Evolutionary conservation across 2,888 invertebrate genomes (phyloP).

Genomic region (Toxonevra muliebris): DNA sequence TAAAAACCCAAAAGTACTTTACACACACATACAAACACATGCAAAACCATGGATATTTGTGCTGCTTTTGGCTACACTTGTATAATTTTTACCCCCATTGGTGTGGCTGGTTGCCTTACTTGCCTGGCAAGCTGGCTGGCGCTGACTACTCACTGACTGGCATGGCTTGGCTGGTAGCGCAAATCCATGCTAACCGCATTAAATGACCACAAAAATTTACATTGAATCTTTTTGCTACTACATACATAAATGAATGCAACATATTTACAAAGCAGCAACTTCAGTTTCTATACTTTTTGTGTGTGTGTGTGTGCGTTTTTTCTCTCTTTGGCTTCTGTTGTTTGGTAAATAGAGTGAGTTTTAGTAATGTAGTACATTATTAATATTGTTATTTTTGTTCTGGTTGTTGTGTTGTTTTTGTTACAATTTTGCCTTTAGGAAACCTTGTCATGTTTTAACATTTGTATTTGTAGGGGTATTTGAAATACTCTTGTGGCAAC

Average conservation of each 20-base stretch:
- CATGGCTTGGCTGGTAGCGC: conserved; percentile 16
- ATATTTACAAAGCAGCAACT: conserved; percentile 4
- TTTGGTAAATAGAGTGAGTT: not conserved
- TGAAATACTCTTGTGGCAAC: conserved; percentile 12
- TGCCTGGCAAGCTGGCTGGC: too few relatives aligned
- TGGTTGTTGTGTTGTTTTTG: conserved; percentile 11
- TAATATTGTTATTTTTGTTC: not conserved
- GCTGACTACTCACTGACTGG: not conserved
- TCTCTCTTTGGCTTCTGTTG: not conserved
- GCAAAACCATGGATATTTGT: not conserved
- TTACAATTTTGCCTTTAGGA: conserved; percentile 5
- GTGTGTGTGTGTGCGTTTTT: not conserved
- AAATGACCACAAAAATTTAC: conserved; percentile 48
- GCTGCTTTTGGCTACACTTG: not conserved
- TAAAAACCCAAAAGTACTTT: too few relatives aligned
- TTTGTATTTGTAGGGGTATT: conserved; percentile 19
- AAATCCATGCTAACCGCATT: conserved; percentile 43
- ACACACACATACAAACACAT: conserved; percentile 4
- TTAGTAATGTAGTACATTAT: conserved; percentile 1
- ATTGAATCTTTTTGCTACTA: conserved; percentile 35
- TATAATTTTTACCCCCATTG: not conserved
- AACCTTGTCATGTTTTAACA: conserved; percentile 1
- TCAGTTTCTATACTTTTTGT: not conserved
- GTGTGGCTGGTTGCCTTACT: too few relatives aligned
- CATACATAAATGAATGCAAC: too few relatives aligned